These are phyloP conservation scores for Ophioderma brevispina DNA, from an alignment of 35 echinoderm and acorn worm genomes.

Conservation along the genomic window DNA sequence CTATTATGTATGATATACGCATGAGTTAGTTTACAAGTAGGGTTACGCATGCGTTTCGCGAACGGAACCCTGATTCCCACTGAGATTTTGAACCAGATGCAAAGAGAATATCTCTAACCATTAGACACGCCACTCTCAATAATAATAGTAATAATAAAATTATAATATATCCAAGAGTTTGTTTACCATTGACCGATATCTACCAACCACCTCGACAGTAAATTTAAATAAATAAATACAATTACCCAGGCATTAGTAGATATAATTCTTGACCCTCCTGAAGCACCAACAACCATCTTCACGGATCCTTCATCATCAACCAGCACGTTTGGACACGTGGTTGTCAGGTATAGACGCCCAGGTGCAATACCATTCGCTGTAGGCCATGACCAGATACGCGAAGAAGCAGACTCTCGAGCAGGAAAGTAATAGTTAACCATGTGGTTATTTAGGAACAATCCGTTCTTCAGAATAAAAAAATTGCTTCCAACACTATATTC, in stretches of 20 bases:
- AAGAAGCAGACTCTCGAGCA: background rate
- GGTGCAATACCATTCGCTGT: constrained; percentile 45
- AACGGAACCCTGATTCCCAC: too few species aligned
- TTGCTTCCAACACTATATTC: constrained; percentile 60
- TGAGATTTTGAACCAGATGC: too few species aligned
- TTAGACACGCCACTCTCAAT: too few species aligned
- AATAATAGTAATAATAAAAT: too few species aligned
- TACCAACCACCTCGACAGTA: too few species aligned
- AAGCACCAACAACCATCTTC: constrained; percentile 53
- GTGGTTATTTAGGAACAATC: constrained; percentile 67
- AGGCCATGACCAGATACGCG: background rate
- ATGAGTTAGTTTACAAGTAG: too few species aligned
- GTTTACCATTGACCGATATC: too few species aligned
- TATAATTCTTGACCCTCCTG: constrained; percentile 60
- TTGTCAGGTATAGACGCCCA: constrained; percentile 28
- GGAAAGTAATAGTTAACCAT: constrained; percentile 57
- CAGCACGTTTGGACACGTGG: constrained; percentile 38
- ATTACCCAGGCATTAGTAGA: constrained; percentile 62
- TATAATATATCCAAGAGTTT: too few species aligned
- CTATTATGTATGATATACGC: too few species aligned
- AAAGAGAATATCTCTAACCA: too few species aligned
- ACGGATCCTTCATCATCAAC: constrained; percentile 41
- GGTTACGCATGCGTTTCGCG: too few species aligned
- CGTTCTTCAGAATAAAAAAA: constrained; percentile 27
- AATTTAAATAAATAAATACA: background rate